A percentile compares a stretch with the other conserved stretches of the same genome.
These are phyloP conservation scores for Anthonomus grandis DNA, from an alignment of 1,140 invertebrate genomes.

Conservation along the genomic window DNA sequence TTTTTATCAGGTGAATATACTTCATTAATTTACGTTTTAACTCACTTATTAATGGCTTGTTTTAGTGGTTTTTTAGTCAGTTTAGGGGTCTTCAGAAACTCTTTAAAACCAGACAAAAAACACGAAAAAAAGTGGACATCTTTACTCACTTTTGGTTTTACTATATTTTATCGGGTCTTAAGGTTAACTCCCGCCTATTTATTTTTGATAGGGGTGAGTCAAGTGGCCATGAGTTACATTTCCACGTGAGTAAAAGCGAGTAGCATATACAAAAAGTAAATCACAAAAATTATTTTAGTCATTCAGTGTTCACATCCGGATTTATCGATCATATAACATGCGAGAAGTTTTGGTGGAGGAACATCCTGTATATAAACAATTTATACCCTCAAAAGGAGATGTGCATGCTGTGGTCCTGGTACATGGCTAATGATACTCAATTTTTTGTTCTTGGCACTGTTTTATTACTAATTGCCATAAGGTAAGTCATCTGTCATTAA, in stretches of 20 bases:
- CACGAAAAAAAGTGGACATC: not conserved
- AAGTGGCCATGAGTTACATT: constrained; percentile 63
- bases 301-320: constrained; percentile 71
- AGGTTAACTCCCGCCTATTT: constrained; percentile 78
- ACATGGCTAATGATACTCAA: constrained; percentile 90
- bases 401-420: constrained; percentile 89
- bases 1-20: constrained; percentile 75
- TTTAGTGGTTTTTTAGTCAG: constrained; percentile 73
- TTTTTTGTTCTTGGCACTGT: constrained; percentile 75
- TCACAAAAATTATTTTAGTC: constrained; percentile 31
- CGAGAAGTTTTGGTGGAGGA: constrained; percentile 78
- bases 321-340: constrained; percentile 73
- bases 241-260: constrained; percentile 46
- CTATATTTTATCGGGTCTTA: constrained; percentile 63
- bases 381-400: constrained; percentile 73
- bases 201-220: constrained; percentile 72
- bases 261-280: not conserved
- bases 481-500: constrained; percentile 51
- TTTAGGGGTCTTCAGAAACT: constrained; percentile 65
- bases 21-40: no score
- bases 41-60: constrained; percentile 24
- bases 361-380: constrained; percentile 77
- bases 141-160: not conserved
- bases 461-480: constrained; percentile 70
- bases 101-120: constrained; percentile 36